A percentile compares a stretch with the other conserved stretches of the same genome.
Conservation (phyloP, 2,888 invertebrate species). For the Noctua pronuba region DNA sequence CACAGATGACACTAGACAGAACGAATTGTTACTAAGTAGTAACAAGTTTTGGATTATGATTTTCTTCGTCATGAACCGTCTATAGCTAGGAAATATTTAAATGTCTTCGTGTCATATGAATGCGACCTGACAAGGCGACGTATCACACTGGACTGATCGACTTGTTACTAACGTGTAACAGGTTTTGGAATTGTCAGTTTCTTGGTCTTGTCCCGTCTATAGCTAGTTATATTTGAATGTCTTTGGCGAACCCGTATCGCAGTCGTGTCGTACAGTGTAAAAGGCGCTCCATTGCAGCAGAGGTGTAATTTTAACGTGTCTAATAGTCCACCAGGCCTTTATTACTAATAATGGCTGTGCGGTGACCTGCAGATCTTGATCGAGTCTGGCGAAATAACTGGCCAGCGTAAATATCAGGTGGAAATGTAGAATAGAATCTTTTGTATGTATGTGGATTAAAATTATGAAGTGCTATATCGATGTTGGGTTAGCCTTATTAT, state of each 20-base stretch:
- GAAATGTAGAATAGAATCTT: conserved; percentile 16
- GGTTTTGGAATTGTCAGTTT: too few relatives aligned
- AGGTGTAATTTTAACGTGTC: conserved; percentile 80
- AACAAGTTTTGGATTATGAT: too few relatives aligned
- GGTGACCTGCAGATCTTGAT: conserved; percentile 67
- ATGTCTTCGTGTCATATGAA: too few relatives aligned
- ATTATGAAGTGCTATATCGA: not conserved
- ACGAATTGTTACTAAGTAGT: too few relatives aligned
- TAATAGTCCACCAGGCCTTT: conserved; percentile 75
- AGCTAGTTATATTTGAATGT: too few relatives aligned
- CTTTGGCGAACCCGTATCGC: conserved; percentile 42
- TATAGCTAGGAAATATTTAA: too few relatives aligned
- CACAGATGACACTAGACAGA: too few relatives aligned
- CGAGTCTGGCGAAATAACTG: conserved; percentile 66
- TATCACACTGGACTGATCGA: too few relatives aligned
- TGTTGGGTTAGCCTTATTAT: not conserved
- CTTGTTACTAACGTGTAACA: too few relatives aligned
- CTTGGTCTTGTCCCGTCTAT: too few relatives aligned
- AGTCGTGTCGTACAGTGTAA: conserved; percentile 51
- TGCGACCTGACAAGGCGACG: too few relatives aligned
- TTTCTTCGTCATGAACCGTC: too few relatives aligned
- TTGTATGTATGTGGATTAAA: conserved; percentile 16
- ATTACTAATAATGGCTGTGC: conserved; percentile 71
- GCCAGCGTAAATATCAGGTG: conserved; percentile 46
- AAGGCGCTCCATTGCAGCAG: conserved; percentile 61